phyloP scores from a whole-genome alignment of 1,140 invertebrate species.

The Delia radicum region DNA sequence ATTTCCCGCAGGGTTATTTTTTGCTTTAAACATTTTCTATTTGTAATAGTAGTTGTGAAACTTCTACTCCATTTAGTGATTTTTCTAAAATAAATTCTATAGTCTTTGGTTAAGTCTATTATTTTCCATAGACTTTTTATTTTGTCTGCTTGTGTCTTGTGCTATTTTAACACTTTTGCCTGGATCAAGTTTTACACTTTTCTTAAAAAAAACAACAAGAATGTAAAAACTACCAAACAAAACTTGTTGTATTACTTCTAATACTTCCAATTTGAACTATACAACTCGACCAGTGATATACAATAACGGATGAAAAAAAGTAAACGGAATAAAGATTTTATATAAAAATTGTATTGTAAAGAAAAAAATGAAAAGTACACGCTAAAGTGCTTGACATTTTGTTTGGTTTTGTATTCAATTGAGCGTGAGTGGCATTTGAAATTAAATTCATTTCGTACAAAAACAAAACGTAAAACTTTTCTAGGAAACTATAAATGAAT shows the following conservation, averaged over 20 bases:
- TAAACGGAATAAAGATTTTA: too few species aligned
- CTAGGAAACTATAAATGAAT: not conserved
- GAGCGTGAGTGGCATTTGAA: conserved; percentile 1
- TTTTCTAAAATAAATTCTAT: not conserved
- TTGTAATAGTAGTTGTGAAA: not conserved
- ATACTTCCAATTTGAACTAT: not conserved
- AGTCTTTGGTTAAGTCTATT: not conserved
- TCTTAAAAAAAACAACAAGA: not conserved
- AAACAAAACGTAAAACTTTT: not conserved
- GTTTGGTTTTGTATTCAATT: conserved; percentile 4
- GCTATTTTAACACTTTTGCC: not conserved
- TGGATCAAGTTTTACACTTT: not conserved
- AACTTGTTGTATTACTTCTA: not conserved
- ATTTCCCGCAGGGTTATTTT: not conserved
- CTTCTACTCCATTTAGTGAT: not conserved
- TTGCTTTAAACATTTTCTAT: not conserved
- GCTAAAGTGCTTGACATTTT: not conserved
- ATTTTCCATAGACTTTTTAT: not conserved
- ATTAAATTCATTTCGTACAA: not conserved
- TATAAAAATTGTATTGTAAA: not conserved
- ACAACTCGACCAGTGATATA: not conserved
- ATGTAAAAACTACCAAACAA: not conserved
- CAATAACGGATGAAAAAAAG: too few species aligned
- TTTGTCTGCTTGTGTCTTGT: not conserved
- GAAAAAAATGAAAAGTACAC: not conserved